phyloP scores from a whole-genome alignment of 2,797 vertebrate species.

The Hippopotamyrus pictus region DNA sequence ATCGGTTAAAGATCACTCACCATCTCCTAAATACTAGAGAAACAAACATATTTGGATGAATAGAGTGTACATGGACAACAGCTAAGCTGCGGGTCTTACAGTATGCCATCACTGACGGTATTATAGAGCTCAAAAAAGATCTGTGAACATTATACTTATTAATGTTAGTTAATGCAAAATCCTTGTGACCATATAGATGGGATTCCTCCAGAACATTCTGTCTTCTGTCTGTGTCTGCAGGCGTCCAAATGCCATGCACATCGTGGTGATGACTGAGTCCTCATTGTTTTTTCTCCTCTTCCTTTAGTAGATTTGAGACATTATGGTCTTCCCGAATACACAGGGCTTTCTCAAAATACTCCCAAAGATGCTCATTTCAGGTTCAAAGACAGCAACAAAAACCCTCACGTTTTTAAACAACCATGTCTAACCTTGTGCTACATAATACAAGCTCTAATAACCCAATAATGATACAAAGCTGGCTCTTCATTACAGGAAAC shows the following conservation, averaged over 20 bases:
- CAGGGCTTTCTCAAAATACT: background rate
- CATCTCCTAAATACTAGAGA: background rate
- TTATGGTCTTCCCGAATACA: background rate
- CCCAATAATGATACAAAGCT: background rate
- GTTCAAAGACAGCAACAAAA: background rate
- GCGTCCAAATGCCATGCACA: background rate
- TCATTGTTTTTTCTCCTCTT: background rate
- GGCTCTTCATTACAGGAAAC: background rate
- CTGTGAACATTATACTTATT: background rate
- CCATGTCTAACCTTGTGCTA: background rate
- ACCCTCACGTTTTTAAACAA: background rate
- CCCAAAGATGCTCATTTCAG: background rate
- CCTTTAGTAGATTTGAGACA: background rate
- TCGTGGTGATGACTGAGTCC: background rate
- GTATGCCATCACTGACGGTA: background rate
- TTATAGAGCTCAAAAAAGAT: background rate
- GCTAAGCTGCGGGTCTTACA: background rate
- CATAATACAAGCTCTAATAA: background rate
- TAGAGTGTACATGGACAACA: background rate
- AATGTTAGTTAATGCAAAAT: background rate
- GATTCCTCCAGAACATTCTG: background rate
- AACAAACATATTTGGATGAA: background rate
- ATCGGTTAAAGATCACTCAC: background rate
- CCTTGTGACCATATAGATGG: background rate
- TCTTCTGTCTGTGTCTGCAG: background rate